A percentile compares a stretch with the other conserved stretches of the same genome.
These are phyloP conservation scores for Pitangus sulphuratus DNA, from an alignment of 2,797 vertebrate genomes.

Conservation along the genomic window DNA sequence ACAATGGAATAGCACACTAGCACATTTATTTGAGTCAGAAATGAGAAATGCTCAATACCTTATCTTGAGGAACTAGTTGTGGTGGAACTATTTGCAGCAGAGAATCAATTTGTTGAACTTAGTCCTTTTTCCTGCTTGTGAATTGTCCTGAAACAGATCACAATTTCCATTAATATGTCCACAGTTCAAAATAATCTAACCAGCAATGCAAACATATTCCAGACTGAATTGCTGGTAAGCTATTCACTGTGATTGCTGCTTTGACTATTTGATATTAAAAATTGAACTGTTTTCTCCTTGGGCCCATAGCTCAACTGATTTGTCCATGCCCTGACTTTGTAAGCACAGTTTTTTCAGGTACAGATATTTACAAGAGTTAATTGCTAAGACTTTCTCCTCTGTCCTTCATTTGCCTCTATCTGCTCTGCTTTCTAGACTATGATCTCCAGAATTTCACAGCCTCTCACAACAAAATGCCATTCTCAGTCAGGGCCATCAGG, in stretches of 20 bases:
- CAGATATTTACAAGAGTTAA: not conserved
- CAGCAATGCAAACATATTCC: not conserved
- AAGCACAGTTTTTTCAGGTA: not conserved
- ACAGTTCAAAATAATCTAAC: slow-evolving; percentile 19
- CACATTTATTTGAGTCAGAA: not conserved
- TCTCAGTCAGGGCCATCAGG: rapidly evolving
- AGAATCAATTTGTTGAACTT: slow-evolving; percentile 4
- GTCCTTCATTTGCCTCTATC: not conserved
- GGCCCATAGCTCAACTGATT: not conserved
- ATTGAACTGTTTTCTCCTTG: not conserved
- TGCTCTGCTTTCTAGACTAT: not conserved
- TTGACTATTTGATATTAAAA: not conserved
- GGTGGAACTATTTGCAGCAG: not conserved
- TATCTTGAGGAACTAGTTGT: not conserved
- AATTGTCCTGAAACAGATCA: slow-evolving; percentile 18
- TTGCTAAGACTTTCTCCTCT: not conserved
- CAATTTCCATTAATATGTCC: not conserved
- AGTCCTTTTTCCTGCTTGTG: not conserved
- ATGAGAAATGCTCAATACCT: not conserved
- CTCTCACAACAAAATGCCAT: not conserved
- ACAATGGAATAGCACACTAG: not conserved
- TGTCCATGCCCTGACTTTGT: not conserved
- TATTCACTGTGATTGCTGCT: not conserved
- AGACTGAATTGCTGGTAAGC: not conserved
- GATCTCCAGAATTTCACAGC: not conserved